These are phyloP conservation scores for Cynopterus sphinx DNA, from an alignment of 2,797 vertebrate genomes.

Conservation along the genomic window DNA sequence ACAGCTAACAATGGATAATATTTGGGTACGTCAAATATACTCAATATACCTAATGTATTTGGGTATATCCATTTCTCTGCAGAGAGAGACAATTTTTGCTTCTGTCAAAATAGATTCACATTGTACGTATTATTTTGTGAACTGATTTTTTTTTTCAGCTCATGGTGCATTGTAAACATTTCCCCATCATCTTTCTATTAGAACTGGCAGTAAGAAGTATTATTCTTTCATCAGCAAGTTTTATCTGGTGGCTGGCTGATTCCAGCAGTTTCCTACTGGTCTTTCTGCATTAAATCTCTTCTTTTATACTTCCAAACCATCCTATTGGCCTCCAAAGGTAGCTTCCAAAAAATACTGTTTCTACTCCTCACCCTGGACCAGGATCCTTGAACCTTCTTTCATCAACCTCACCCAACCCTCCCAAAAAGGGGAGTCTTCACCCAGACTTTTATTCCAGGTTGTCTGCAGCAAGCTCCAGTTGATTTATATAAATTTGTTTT, in stretches of 20 bases:
- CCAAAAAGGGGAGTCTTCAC: background rate
- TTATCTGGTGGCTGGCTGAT: background rate
- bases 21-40: background rate
- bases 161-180: background rate
- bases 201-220: background rate
- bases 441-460: background rate
- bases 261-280: background rate
- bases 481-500: background rate
- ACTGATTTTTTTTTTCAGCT: background rate
- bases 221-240: background rate
- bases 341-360: background rate
- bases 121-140: background rate
- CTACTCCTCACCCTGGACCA: background rate
- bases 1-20: background rate
- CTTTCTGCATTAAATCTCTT: background rate
- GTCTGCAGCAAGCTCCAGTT: background rate
- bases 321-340: background rate
- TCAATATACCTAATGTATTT: background rate
- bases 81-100: background rate
- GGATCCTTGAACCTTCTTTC: background rate
- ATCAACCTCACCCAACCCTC: background rate
- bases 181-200: background rate
- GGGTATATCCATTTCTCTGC: background rate
- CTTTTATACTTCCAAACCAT: background rate
- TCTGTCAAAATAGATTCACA: slow-evolving; percentile 6